Base-by-base conservation (phyloP, 1,140 invertebrate species). In the Conus betulinus region DNA sequence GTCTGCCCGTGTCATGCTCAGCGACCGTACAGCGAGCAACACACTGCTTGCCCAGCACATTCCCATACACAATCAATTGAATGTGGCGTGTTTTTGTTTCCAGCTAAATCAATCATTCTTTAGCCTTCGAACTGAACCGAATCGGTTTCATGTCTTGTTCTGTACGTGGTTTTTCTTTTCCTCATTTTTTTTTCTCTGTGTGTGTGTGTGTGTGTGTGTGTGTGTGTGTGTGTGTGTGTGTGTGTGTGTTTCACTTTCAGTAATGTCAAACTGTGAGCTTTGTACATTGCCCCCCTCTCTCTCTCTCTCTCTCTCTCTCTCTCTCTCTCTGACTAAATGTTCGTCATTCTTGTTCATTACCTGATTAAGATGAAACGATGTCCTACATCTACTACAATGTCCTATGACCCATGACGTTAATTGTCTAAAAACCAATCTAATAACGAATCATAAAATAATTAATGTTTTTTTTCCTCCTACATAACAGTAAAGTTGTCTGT, bases 21-120 rank as follows among this genome's bases (percentile, higher is more conserved):
- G 17, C 10, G 8, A 87, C 25, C 53, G 4, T n/a, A 23, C 52
- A 23, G 11, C 5, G 3, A 78, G 67, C 52, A 78, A 87, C 85
- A 78, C 39, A 7, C 52, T 87, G 85, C 74, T 78, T 71, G n/a
- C 25, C 39, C 20, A 71, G 63, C 84, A 85, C 85, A 87, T 87
- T 71, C 67, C 67, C 67, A 20, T 39, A 39, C 20, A 78, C 71
- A 57, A 78, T 78, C 85, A 71, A 87, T 74, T 39, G 39, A 53
- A 55, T 78, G 85, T 10, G 20, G 17, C 4, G 20, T 27, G 53
- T 53, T 87, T 87, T 86, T 27, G 27, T 76, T 67, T 39, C 52
- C 25, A n/a, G n/a, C 52, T 57, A n/a, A 55, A 87, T 87, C 85
- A 71, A 87, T 87, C 74, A 74, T 79, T 23, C 74, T 87, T 71